Percentiles rank a stretch among this genome's conserved stretches.
These are phyloP conservation scores for Clarias pachynema DNA, from an alignment of 2,797 vertebrate genomes.

Conservation along the genomic window DNA sequence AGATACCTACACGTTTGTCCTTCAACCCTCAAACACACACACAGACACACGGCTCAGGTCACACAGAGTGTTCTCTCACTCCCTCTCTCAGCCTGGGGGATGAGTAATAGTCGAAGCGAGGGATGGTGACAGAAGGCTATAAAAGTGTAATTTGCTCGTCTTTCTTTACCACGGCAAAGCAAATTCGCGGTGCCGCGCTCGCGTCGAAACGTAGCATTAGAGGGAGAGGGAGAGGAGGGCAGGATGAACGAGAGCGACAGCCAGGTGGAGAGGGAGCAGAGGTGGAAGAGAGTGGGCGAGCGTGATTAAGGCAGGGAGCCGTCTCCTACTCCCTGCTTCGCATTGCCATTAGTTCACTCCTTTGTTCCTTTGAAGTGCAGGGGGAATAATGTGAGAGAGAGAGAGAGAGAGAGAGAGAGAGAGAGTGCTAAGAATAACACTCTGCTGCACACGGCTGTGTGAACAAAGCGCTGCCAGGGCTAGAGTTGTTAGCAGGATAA, in stretches of 20 bases:
- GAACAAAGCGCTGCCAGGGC: constrained; percentile 19
- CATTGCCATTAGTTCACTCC: constrained; percentile 73
- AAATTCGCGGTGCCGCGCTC: constrained; percentile 71
- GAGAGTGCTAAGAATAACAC: constrained; percentile 45
- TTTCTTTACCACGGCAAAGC: constrained; percentile 72
- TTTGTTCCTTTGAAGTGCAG: constrained; percentile 77
- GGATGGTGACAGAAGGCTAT: constrained; percentile 78
- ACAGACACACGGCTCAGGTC: constrained; percentile 9
- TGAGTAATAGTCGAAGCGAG: constrained; percentile 76
- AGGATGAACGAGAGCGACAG: constrained; percentile 9
- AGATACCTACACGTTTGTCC: constrained; percentile 39
- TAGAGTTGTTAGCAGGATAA: constrained; percentile 42
- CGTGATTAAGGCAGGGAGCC: constrained; percentile 42
- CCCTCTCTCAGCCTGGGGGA: constrained; percentile 48
- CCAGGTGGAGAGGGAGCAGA: constrained; percentile 44
- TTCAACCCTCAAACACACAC: constrained; percentile 32
- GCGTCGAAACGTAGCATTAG: constrained; percentile 31
- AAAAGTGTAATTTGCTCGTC: constrained; percentile 81
- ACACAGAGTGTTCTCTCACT: constrained; percentile 32
- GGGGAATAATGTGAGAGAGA: constrained; percentile 70
- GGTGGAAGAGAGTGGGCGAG: constrained; percentile 54
- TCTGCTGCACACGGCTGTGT: not conserved
- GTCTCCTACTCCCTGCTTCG: constrained; percentile 49
- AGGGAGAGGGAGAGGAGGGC: constrained; percentile 17
- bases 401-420: not conserved